Evolutionary conservation across 2,797 vertebrate species (phyloP), one percentile per base, ranked within the genome.

Genomic region (Eutrigla gurnardus): DNA sequence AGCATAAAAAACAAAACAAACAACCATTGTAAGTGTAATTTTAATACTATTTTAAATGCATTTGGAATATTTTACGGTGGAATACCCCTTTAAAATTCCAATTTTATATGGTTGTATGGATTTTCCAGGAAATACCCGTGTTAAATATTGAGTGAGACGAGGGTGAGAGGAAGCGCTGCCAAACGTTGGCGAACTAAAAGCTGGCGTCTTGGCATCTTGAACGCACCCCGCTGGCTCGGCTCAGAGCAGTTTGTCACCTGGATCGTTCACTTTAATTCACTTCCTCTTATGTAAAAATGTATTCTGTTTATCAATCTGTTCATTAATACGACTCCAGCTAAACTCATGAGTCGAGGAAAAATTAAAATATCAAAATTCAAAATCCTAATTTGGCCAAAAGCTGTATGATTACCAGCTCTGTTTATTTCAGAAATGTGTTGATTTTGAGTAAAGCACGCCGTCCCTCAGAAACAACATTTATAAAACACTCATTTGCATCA

Each of bases 141-240:
- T 69, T 64, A 36, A 43, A 43, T 52, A 57, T 79, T 54, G 6
- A 64, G 18, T 25, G 65, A 68, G 81, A 47, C 61, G 65, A 37
- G 6, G 60, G 18, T 25, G 65, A 68, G 81, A 47, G 64, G 65
- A 37, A 17, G 35, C 50, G 63, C 59, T 73, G 78, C 79, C 75
- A 74, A 68, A 69, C 68, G 62, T 65, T 62, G 68, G 65, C 78
- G 68, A 65, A 84, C 58, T 76, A 42, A 61, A 77, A 87, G 70
- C 79, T 58, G 75, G 67, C 63, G 65, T 77, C 75, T 86, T 89
- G 89, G 89, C 86, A 84, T n/a, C 78, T 69, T 66, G 53, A 17
- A 4, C 68, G 1, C 60, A n/a, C 73, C 76, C 75, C 75, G 80
- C 76, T 82, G 86, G 77, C 82, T 78, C 64, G 40, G 65, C 57